Conservation (phyloP, 2,888 invertebrate genomes). For the Chloroclysta siterata region DNA sequence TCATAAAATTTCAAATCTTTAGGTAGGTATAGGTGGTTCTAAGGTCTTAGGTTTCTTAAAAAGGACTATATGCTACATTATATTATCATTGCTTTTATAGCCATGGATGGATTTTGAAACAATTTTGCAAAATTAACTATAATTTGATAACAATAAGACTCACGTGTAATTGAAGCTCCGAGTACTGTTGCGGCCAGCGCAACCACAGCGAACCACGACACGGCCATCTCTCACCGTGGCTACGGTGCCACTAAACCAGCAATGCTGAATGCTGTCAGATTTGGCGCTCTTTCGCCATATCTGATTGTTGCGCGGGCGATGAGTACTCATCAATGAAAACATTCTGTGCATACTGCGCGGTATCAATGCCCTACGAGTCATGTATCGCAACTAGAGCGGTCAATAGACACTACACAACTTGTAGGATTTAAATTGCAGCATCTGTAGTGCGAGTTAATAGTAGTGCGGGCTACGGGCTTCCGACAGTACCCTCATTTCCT, state of each 20-base stretch:
- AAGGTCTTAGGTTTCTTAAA: not conserved
- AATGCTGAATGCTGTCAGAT: slow-evolving; percentile 54
- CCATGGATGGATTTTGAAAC: slow-evolving; percentile 13
- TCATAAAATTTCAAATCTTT: too few relatives aligned
- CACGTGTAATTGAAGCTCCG: slow-evolving; percentile 76
- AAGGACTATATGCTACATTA: too few relatives aligned
- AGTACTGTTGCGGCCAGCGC: slow-evolving; percentile 72
- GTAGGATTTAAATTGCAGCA: slow-evolving; percentile 34
- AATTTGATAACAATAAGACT: slow-evolving; percentile 52
- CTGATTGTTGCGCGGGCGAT: slow-evolving; percentile 60
- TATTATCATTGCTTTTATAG: not conserved
- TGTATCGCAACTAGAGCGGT: slow-evolving; percentile 20
- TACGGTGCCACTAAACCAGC: slow-evolving; percentile 68
- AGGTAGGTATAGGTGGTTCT: too few relatives aligned
- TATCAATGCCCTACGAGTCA: not conserved
- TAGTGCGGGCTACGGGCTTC: slow-evolving; percentile 69
- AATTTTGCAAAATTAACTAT: slow-evolving; percentile 8
- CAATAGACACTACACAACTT: slow-evolving; percentile 44
- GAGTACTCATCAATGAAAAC: slow-evolving; percentile 21
- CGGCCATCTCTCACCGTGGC: slow-evolving; percentile 72
- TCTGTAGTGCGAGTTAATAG: slow-evolving; percentile 49
- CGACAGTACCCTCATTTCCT: slow-evolving; percentile 67
- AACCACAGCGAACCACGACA: slow-evolving; percentile 69
- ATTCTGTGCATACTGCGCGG: slow-evolving; percentile 27
- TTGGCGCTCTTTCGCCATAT: slow-evolving; percentile 72